Evolutionary conservation across 2,888 invertebrate species (phyloP).

Genomic region (Criorhina ranunculi): DNA sequence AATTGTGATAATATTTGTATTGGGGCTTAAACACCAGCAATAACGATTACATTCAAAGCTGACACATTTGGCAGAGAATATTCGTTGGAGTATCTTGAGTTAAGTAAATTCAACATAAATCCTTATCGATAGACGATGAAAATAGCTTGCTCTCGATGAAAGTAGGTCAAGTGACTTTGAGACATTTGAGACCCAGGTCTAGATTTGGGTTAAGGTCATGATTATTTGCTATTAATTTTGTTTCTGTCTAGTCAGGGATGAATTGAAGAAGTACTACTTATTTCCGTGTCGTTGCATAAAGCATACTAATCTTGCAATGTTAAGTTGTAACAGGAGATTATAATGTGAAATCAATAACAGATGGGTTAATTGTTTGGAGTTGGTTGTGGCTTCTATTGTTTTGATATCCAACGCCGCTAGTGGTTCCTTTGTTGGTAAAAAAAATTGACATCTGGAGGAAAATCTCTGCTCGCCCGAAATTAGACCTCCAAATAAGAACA

Average conservation of each 20-base stretch:
- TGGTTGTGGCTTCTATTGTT: too few relatives aligned
- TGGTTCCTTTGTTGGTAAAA: too few relatives aligned
- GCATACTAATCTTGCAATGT: too few relatives aligned
- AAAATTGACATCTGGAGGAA: too few relatives aligned
- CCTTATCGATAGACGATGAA: constrained; percentile 65
- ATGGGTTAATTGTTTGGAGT: too few relatives aligned
- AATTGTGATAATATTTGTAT: constrained; percentile 76
- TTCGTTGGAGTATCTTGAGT: constrained; percentile 21
- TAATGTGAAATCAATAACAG: too few relatives aligned
- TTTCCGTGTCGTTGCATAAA: too few relatives aligned
- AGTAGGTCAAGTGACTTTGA: constrained; percentile 55
- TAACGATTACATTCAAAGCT: constrained; percentile 60
- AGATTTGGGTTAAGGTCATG: constrained; percentile 46
- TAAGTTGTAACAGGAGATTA: too few relatives aligned
- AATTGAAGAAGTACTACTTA: not conserved
- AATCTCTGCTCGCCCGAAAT: too few relatives aligned
- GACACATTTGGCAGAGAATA: constrained; percentile 31
- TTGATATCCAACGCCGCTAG: too few relatives aligned
- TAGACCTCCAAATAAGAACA: too few relatives aligned
- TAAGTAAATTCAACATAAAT: constrained; percentile 48
- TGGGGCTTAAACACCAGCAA: constrained; percentile 67
- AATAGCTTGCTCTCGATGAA: constrained; percentile 23
- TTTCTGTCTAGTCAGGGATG: not conserved
- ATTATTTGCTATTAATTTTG: constrained; percentile 26
- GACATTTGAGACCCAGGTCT: constrained; percentile 39